These are phyloP conservation scores for Pristionchus pacificus DNA, from an alignment of 1,140 invertebrate species.

Conservation along the genomic window DNA sequence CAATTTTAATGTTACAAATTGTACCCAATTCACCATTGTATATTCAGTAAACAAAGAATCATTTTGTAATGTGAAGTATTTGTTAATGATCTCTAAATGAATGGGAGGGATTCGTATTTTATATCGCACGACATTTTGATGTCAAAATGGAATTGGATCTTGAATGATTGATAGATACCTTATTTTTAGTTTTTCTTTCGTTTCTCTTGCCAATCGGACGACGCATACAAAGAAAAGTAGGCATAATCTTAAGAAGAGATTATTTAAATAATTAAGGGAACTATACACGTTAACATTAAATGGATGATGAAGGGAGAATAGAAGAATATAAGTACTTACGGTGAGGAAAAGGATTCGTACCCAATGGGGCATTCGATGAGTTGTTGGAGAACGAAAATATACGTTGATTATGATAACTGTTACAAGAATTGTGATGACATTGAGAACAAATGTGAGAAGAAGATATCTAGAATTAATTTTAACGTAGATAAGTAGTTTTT, in stretches of 20 bases:
- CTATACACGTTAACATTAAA: no score
- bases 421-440: conserved; percentile 95
- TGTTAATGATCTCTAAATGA: no score
- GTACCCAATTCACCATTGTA: no score
- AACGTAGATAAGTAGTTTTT: conserved; percentile 64
- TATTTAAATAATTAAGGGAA: no score
- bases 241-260: conserved; percentile 58
- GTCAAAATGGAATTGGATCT: no score
- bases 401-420: conserved; percentile 99
- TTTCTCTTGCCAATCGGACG: conserved; percentile 39
- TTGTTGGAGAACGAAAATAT: conserved; percentile 90
- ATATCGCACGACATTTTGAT: no score
- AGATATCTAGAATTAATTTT: conserved; percentile 88
- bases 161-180: no score
- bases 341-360: conserved; percentile 88
- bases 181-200: conserved; percentile 30
- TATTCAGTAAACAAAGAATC: no score
- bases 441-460: conserved; percentile 99
- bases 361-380: conserved; percentile 85
- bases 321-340: conserved; percentile 30
- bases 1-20: no score
- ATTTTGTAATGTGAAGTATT: no score
- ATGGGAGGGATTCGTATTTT: no score
- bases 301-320: neutral
- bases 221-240: conserved; percentile 51